Base-by-base conservation (phyloP, 1,140 invertebrate genomes). In the Drosophila bocki region DNA sequence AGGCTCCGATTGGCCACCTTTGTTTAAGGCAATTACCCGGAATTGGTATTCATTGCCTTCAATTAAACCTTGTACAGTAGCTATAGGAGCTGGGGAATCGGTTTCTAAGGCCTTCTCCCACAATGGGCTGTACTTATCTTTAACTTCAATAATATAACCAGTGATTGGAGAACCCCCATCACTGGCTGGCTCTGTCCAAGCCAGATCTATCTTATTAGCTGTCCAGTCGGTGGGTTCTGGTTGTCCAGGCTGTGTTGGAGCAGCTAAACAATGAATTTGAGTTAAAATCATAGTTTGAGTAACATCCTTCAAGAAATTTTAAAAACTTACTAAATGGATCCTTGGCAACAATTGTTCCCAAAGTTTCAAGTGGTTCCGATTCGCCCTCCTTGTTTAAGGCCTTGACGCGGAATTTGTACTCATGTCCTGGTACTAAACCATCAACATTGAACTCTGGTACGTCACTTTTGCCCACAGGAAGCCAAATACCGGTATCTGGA, bases 1-100 rank as follows among this genome's bases (percentile, higher is more conserved):
- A 1, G 98, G 97, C 83, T 97, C 96, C 51, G 97, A 98, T 91
- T 96, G 96, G 2, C 98, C 98, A 63, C 97, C 98, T 93, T 98
- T 98, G 93, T 99, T 99, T 29, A 98, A 94, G 37, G 99, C 98
- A 82, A 97, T 97, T 4, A 99, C 97, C n/a, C 99, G 95, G 95
- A 99, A 99, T 93, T 99, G 98, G 93, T 99, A 99, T 93, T 99
- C 98, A 91, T 98, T 98, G 48, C 98, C 98, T 94, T 99, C 98
- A 78, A 98, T 97, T 5, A 99, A 93, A 61, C 98, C 98, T 75
- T 96, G 96, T 3, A 98, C 95, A 45, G 95, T 95, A 41, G 95
- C 97, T 76, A 95, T 95, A 1, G 96, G 96, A 15, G 94, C 94
- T 6, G 96, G 94, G 22, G 94, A 94, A 67, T 96, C 95, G 0